Base-by-base conservation (phyloP, 2,797 vertebrate species). In the Melanotaenia nigrans region DNA sequence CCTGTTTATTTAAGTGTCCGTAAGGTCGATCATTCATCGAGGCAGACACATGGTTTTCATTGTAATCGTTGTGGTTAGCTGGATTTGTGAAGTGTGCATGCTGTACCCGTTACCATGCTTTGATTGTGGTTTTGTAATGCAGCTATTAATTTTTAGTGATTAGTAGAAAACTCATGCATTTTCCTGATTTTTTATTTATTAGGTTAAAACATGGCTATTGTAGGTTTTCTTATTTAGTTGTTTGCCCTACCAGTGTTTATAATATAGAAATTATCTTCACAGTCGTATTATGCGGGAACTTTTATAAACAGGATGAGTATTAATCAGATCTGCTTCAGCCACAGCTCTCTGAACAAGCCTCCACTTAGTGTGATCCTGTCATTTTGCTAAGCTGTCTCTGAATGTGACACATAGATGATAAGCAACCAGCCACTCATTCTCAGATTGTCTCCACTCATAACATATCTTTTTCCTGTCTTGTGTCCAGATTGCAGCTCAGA, bases 401-500 rank as follows among this genome's bases (percentile, higher is more conserved):
- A 84, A 90, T 85, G 65, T 72, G 36, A 56, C 82, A 73, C 68
- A 33, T 22, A 5, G 33, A 42, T 28, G 81, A 66, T 14, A 51
- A 77, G 25, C 42, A 59, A 58, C 42, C 61, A 71, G 45, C 30
- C 4, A 0, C 69, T 66, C 38, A 4, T 71, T 80, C 70, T 70
- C 79, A 62, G 18, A 53, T 59, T 61, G 30, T 67, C 62, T 53
- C 69, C 59, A 60, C 16, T 85, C 56, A 80, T 73, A n/a, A 40
- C 7, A 5, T 32, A 68, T 8, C 57, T 69, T 71, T 16, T 68
- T 6, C 68, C 28, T 83, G 25, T 87, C 47, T 71, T 42, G 18
- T 28, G 3, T 81, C 63, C 84, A 93, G 93, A 76, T 81, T 65
- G 62, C 55, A 81, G 87, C 77, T 92, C 92, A 89, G 61, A 95